phyloP scores from a whole-genome alignment of 2,113 vertebrate species.

The Microtus ochrogaster region DNA sequence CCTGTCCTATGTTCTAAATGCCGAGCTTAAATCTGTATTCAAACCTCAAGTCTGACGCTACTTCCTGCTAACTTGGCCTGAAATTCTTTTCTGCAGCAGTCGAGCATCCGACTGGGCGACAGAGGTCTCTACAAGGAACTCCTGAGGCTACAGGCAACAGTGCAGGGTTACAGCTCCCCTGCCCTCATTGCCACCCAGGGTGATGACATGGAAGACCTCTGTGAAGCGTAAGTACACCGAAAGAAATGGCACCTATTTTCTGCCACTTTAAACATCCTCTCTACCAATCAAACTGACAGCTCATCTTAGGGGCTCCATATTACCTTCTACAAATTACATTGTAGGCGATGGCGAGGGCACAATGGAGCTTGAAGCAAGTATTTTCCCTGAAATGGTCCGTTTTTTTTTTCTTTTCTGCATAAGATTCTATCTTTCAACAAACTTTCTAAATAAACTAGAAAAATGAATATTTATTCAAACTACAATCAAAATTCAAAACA shows the following conservation, averaged over 20 bases:
- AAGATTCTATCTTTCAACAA: not conserved
- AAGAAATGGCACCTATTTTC: not conserved
- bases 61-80: not conserved
- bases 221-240: not conserved
- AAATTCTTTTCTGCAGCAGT: not conserved
- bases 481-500: conserved; percentile 52
- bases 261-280: not conserved
- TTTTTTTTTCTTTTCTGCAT: not conserved
- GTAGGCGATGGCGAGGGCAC: not conserved
- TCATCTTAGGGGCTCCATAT: not conserved
- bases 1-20: not conserved
- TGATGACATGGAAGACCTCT: not conserved
- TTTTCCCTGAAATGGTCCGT: conserved; percentile 32
- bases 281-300: not conserved
- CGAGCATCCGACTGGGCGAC: not conserved
- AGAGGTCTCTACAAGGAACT: not conserved
- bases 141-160: not conserved
- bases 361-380: not conserved
- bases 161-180: not conserved
- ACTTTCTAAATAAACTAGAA: conserved; percentile 15
- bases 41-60: not conserved
- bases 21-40: not conserved
- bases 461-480: conserved; percentile 57
- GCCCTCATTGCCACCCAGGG: not conserved
- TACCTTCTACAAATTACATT: not conserved